Evolutionary conservation across 2,888 invertebrate species (phyloP).

Genomic region (Latrodectus hesperus): DNA sequence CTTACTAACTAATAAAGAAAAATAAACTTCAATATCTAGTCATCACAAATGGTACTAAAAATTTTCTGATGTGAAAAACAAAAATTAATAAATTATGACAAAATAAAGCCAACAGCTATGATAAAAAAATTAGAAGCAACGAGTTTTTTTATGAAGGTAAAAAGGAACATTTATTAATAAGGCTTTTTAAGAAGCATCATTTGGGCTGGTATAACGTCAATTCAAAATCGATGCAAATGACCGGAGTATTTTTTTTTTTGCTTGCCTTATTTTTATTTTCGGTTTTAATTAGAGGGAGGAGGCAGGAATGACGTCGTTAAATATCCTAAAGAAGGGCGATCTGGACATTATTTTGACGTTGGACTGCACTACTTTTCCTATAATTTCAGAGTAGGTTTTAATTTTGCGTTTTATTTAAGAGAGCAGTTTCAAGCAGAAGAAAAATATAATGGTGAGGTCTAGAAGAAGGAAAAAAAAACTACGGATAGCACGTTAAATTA

Average conservation of each 20-base stretch:
- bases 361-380: conserved; percentile 1
- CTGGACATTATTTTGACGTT: conserved; percentile 29
- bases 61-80: not conserved
- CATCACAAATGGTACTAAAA: too few species aligned
- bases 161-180: conserved; percentile 23
- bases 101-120: not conserved
- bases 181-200: conserved; percentile 29
- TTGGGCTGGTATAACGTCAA: conserved; percentile 24
- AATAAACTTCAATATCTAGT: too few species aligned
- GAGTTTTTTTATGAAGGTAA: conserved; percentile 6
- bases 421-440: too few species aligned
- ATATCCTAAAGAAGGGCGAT: conserved; percentile 13
- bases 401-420: conserved; percentile 39
- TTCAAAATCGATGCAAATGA: conserved; percentile 57
- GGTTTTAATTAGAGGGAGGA: conserved; percentile 39
- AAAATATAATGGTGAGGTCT: too few species aligned
- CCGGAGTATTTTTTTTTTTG: not conserved
- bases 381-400: conserved; percentile 34
- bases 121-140: conserved; percentile 6
- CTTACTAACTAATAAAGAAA: too few species aligned
- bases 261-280: conserved; percentile 2
- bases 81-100: not conserved
- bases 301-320: conserved; percentile 41
- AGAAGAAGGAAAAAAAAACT: not conserved
- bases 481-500: not conserved